Percentiles rank a stretch among this genome's conserved stretches.
Conservation (phyloP, 1,140 invertebrate species). For the Penaeus indicus region DNA sequence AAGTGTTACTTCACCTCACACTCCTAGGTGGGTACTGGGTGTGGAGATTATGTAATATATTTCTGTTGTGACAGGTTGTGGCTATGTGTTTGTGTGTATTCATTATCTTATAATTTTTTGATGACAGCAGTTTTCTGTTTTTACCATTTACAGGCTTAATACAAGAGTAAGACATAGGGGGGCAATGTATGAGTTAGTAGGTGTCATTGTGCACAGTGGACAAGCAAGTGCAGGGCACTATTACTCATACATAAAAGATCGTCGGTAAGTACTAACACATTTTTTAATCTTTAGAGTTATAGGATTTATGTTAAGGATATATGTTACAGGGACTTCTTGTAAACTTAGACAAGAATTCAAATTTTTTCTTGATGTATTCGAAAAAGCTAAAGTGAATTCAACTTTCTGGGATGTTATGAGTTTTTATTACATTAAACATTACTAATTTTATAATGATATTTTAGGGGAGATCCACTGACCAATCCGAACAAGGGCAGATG, state of each 20-base stretch:
- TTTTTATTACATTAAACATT: no score
- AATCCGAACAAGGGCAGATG: constrained; percentile 72
- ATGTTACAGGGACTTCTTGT: no score
- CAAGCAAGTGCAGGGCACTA: constrained; percentile 78
- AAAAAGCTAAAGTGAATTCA: no score
- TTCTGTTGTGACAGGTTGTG: neutral
- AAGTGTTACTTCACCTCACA: neutral
- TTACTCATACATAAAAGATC: constrained; percentile 76
- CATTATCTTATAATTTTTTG: neutral
- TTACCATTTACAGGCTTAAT: constrained; percentile 57
- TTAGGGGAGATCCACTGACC: constrained; percentile 68
- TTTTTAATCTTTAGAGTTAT: no score
- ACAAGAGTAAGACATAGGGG: constrained; percentile 43
- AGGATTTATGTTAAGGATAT: no score
- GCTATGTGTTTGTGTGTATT: neutral
- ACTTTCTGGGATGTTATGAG: no score
- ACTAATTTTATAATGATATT: neutral
- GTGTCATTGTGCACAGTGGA: constrained; percentile 77
- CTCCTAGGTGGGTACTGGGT: constrained; percentile 1
- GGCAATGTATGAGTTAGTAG: constrained; percentile 73
- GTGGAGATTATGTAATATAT: neutral
- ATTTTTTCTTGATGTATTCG: no score
- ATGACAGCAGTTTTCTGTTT: neutral
- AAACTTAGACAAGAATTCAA: no score
- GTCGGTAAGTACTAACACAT: constrained; percentile 65